Evolutionary conservation across 2,888 invertebrate species (phyloP).

Genomic region (Cephus spinipes): DNA sequence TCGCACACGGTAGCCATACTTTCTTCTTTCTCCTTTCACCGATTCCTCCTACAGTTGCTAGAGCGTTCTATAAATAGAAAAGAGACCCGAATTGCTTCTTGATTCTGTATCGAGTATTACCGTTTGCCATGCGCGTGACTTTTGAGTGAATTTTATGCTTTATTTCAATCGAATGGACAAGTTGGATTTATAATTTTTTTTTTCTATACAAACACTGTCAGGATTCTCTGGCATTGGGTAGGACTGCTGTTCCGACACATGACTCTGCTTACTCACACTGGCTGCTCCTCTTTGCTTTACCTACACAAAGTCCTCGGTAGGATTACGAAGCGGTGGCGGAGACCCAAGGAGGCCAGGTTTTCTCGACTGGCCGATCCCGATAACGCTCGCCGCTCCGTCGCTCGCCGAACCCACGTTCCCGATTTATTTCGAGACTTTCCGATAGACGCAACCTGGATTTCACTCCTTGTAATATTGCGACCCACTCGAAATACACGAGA

Average conservation of each 20-base stretch:
- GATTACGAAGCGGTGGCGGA: background rate
- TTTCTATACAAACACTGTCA: background rate
- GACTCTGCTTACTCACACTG: background rate
- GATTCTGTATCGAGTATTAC: background rate
- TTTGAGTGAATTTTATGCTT: background rate
- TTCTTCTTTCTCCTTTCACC: background rate
- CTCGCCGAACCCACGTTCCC: background rate
- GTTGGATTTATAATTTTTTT: background rate
- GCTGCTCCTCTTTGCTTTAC: background rate
- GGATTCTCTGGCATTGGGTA: background rate
- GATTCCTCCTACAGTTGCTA: background rate
- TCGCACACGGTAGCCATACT: background rate
- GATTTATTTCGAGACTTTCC: background rate
- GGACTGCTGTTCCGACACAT: background rate
- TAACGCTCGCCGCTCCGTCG: background rate
- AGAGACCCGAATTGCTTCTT: background rate
- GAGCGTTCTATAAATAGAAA: background rate
- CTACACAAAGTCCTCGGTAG: background rate
- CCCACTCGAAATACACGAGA: background rate
- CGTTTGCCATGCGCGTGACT: background rate
- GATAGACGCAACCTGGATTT: background rate
- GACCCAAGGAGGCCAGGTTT: background rate
- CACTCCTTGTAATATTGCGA: background rate
- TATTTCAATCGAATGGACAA: background rate
- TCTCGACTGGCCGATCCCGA: background rate